Conservation (phyloP, 2,888 invertebrate species). For the Meloe dianella region DNA sequence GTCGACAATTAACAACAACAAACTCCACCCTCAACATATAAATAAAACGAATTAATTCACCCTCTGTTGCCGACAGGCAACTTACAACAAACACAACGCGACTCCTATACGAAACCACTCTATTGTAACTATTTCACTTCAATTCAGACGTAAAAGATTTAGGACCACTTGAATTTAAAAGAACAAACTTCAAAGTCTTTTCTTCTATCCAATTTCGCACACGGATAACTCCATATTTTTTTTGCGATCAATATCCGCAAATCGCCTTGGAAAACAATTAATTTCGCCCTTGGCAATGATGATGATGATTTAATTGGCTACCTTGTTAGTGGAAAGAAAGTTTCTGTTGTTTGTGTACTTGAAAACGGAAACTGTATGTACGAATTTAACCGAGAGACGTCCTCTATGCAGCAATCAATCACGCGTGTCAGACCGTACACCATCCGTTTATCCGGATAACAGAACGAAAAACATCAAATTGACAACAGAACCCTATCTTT, state of each 20-base stretch:
- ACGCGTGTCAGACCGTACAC: not conserved
- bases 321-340: not conserved
- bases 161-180: slow-evolving; percentile 12
- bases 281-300: not conserved
- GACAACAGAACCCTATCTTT: not conserved
- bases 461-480: slow-evolving; percentile 3
- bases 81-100: not conserved
- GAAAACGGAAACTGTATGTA: not conserved
- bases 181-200: not conserved
- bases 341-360: not conserved
- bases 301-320: slow-evolving; percentile 8
- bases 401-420: not conserved
- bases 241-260: not conserved
- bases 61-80: slow-evolving; percentile 16
- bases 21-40: slow-evolving; percentile 17
- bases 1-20: slow-evolving; percentile 25
- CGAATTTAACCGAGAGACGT: not conserved
- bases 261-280: not conserved
- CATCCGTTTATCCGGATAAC: not conserved
- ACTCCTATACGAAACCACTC: slow-evolving; percentile 4
- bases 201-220: not conserved
- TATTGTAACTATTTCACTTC: slow-evolving; percentile 18
- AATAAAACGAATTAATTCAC: slow-evolving; percentile 23
- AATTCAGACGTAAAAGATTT: slow-evolving; percentile 7
- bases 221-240: not conserved